Conservation (phyloP, 2,113 vertebrate species). For the Mormyrus iriodes region DNA sequence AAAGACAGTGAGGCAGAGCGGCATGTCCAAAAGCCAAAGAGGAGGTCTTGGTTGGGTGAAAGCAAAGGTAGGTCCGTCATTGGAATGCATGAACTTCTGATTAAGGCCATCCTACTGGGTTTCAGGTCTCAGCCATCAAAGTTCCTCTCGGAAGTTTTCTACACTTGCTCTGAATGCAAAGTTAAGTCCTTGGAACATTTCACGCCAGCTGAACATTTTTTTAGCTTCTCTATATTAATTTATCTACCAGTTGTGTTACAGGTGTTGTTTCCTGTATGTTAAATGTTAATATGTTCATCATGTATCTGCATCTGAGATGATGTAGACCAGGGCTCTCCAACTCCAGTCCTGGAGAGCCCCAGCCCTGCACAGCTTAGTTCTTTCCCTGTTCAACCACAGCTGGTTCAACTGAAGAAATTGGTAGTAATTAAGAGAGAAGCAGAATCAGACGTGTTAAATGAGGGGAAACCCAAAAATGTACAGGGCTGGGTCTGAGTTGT, state of each 20-base stretch:
- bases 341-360: neutral
- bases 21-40: constrained; percentile 11
- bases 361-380: neutral
- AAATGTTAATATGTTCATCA: neutral
- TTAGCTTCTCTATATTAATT: neutral
- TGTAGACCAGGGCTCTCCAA: neutral
- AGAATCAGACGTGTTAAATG: neutral
- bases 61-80: constrained; percentile 5
- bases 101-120: neutral
- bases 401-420: neutral
- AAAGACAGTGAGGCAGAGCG: neutral
- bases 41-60: constrained; percentile 15
- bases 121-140: neutral
- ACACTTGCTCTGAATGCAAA: neutral
- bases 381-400: neutral
- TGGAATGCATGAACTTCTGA: neutral
- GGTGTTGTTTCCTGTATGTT: neutral
- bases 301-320: neutral
- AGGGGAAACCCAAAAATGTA: neutral
- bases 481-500: neutral
- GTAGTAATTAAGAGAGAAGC: neutral
- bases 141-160: neutral
- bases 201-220: neutral
- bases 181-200: neutral
- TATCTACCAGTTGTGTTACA: neutral